Conservation (phyloP, 2,888 invertebrate species). For the Conus canariensis region DNA sequence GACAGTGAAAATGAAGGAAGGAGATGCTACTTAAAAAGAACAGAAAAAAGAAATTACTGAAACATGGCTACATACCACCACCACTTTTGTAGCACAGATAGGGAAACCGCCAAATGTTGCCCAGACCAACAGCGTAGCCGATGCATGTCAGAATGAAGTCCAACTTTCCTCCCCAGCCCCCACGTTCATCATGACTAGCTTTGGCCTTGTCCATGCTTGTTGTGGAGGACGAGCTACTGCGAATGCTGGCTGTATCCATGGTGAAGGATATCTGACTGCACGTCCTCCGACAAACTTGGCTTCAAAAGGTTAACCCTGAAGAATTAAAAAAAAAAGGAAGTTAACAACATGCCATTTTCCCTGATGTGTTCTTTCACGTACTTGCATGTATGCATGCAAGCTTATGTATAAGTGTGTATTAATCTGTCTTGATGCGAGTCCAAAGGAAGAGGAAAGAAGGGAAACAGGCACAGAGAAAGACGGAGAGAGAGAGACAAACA, state of each 20-base stretch:
- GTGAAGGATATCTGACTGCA: neutral
- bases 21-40: no score
- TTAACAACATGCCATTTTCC: no score
- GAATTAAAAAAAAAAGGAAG: no score
- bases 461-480: neutral
- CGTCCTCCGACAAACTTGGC: no score
- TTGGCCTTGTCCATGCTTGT: constrained; percentile 46
- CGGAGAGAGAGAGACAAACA: neutral
- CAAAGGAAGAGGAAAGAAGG: neutral
- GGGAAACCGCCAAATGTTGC: constrained; percentile 69
- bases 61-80: constrained; percentile 56
- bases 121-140: constrained; percentile 66
- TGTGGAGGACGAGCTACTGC: constrained; percentile 50
- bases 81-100: constrained; percentile 68
- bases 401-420: no score
- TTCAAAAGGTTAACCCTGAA: neutral
- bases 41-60: no score
- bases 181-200: constrained; percentile 51
- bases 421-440: no score
- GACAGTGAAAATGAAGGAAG: no score
- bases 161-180: constrained; percentile 64
- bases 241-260: constrained; percentile 36
- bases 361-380: no score
- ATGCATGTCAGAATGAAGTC: constrained; percentile 69
- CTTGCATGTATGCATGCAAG: no score